Percentiles rank a stretch among this genome's conserved stretches.
These are phyloP conservation scores for Ptychodera flava DNA, from an alignment of 35 echinoderm and acorn worm species.

Conservation along the genomic window DNA sequence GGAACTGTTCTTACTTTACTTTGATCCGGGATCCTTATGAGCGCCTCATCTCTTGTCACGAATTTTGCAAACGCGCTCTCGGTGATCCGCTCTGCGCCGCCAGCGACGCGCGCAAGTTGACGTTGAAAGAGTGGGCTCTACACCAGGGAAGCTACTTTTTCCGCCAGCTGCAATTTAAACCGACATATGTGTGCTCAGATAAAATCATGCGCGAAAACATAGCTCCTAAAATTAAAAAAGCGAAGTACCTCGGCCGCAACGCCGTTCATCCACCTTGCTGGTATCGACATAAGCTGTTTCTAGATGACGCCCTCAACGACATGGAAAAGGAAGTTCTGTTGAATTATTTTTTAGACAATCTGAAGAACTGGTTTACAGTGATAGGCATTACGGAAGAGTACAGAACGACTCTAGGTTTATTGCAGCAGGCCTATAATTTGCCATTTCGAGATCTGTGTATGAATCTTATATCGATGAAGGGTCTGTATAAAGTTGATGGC, in stretches of 20 bases:
- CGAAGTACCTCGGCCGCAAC: slow-evolving; percentile 10
- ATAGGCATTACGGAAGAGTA: slow-evolving; percentile 79
- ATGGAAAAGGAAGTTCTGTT: slow-evolving; percentile 32
- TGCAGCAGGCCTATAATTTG: slow-evolving; percentile 56
- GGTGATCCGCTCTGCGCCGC: slow-evolving; percentile 74
- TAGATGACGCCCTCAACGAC: slow-evolving; percentile 39
- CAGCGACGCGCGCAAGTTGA: slow-evolving; percentile 52
- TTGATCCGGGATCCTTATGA: slow-evolving; percentile 88
- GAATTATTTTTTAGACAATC: slow-evolving; percentile 38
- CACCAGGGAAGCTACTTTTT: slow-evolving; percentile 95
- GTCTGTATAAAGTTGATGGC: not conserved
- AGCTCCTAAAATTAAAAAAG: slow-evolving; percentile 1
- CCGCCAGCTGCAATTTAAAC: slow-evolving; percentile 64
- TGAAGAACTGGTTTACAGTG: slow-evolving; percentile 82
- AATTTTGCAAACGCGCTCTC: slow-evolving; percentile 64
- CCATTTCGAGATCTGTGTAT: slow-evolving; percentile 40
- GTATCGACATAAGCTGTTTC: slow-evolving; percentile 63
- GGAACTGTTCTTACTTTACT: slow-evolving; percentile 88
- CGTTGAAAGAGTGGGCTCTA: slow-evolving; percentile 65
- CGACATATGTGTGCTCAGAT: slow-evolving; percentile 53
- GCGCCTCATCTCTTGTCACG: slow-evolving; percentile 72
- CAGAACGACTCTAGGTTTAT: slow-evolving; percentile 58
- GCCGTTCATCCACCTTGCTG: slow-evolving; percentile 50
- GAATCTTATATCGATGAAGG: not conserved
- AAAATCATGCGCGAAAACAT: slow-evolving; percentile 23